Evolutionary conservation across 2,797 vertebrate species (phyloP), one percentile per base, ranked within the genome.

Genomic region (Morelia viridis): DNA sequence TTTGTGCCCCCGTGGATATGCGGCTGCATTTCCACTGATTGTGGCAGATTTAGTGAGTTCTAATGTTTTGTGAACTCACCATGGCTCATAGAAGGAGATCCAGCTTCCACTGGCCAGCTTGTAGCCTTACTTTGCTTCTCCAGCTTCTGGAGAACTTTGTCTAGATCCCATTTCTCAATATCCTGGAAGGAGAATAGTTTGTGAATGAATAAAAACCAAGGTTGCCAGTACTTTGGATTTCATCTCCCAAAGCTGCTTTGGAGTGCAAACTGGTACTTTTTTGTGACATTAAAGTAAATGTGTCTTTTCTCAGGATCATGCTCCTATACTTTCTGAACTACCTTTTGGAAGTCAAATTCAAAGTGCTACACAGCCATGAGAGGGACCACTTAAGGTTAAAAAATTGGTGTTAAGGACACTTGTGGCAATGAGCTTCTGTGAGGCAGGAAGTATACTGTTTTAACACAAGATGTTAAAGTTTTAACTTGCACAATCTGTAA

Each of bases 151-250:
- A 96, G 95, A 94, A 97, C 93, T 88, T 95, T 90, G 85, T 98
- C 97, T 89, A 97, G 95, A 96, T 98, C 96, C 97, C 94, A 96
- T 17, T 97, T 97, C 61, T 98, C 97, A 35, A 96, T 93, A 60
- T 93, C 94, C 98, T 98, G 96, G 95, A 97, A 97, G 93, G 88
- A 61, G 95, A 71, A 2, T n/a, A 53, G 58, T 64, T 24, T 17
- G 50, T 50, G 53, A 93, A 26, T 41, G 46, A 92, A 95, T 91
- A 60, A 24, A 83, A 80, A 46, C 1, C 2, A 80, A 0, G 17
- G 35, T 35, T 35, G 15, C 68, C 68, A 35, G 15, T 31, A 41
- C 35, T 9, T 46, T 80, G 71, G 71, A 24, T 24, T 80, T 35
- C 46, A 46, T 24, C 19, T 0, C 35, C 76, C 11, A 80, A 80